Evolutionary conservation across 2,797 vertebrate species (phyloP).

Genomic region (Alca torda): DNA sequence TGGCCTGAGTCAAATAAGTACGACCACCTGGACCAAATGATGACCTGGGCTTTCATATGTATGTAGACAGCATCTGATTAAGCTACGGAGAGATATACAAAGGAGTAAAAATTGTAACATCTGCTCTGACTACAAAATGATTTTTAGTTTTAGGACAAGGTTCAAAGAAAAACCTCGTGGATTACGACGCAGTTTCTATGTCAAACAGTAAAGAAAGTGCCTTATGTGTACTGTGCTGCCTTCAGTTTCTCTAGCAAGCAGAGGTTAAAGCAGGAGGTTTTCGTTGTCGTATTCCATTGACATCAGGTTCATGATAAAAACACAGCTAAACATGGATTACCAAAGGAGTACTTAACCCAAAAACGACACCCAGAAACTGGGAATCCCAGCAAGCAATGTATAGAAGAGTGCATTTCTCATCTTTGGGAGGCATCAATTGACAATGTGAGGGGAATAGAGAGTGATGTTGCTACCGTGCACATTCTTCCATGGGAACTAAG

Average conservation of each 20-base stretch:
- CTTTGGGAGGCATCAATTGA: background rate
- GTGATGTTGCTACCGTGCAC: background rate
- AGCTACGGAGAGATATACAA: rapidly evolving
- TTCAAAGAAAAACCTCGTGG: background rate
- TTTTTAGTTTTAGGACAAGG: background rate
- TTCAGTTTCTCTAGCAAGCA: background rate
- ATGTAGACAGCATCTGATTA: background rate
- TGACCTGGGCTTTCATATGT: background rate
- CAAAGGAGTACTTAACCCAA: background rate
- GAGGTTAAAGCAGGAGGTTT: background rate
- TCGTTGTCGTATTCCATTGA: background rate
- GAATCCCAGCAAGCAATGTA: background rate
- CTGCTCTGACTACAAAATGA: background rate
- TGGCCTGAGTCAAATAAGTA: background rate
- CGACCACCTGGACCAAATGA: background rate
- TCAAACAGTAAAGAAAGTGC: background rate
- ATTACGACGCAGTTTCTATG: background rate
- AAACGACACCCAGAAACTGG: background rate
- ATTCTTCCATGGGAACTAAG: background rate
- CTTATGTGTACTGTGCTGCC: background rate
- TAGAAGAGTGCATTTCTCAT: background rate
- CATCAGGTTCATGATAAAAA: background rate
- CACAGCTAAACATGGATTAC: background rate
- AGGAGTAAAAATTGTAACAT: rapidly evolving
- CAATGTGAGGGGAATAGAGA: background rate